Percentiles rank a stretch among this genome's conserved stretches.
Evolutionary conservation across 2,113 vertebrate species (phyloP).

Genomic region (Dermatemys mawii): DNA sequence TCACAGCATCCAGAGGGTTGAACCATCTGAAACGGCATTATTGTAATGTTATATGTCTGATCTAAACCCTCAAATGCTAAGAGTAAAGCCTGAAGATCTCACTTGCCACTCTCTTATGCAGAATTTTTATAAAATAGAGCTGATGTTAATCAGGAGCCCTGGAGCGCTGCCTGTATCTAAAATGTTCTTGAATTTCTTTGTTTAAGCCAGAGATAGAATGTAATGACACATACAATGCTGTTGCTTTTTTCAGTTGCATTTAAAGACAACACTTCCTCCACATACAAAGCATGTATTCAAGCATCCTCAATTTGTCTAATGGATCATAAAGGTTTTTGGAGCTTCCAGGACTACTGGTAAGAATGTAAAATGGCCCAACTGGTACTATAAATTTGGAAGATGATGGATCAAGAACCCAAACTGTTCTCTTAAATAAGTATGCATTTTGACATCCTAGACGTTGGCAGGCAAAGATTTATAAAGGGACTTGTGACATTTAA

Average conservation of each 20-base stretch:
- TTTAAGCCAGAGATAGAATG: not conserved
- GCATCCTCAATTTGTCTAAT: not conserved
- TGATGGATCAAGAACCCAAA: not conserved
- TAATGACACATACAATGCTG: not conserved
- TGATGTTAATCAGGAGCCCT: not conserved
- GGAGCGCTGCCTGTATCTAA: not conserved
- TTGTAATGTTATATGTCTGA: not conserved
- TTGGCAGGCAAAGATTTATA: not conserved
- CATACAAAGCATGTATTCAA: not conserved
- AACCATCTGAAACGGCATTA: not conserved
- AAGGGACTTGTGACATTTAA: not conserved
- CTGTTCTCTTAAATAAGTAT: not conserved
- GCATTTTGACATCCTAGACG: not conserved
- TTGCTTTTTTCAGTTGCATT: not conserved
- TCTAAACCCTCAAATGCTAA: not conserved
- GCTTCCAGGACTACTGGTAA: not conserved
- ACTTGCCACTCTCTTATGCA: not conserved
- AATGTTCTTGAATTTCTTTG: not conserved
- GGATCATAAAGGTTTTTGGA: not conserved
- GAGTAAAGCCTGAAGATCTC: not conserved
- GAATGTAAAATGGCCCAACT: not conserved
- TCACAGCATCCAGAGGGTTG: not conserved
- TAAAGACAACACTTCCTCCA: not conserved
- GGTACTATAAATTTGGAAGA: not conserved
- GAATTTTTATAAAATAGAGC: not conserved